Conservation (phyloP, 2,797 vertebrate genomes). For the Gambelia wislizenii region DNA sequence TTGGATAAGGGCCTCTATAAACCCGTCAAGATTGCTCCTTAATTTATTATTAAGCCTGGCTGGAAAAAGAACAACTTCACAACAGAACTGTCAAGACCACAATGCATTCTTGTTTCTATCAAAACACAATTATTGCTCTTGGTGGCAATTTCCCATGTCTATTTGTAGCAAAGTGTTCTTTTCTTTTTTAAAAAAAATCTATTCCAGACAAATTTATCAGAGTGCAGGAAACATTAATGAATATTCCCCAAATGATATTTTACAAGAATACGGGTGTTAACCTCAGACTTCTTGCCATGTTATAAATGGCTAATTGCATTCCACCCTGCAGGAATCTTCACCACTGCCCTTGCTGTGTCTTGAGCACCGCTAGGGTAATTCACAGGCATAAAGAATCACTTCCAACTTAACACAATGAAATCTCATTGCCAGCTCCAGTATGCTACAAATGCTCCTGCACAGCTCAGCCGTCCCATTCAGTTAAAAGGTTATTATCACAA, state of each 20-base stretch:
- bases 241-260: constrained; percentile 16
- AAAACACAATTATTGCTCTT: background rate
- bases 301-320: rapidly evolving
- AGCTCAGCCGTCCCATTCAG: no score
- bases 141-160: background rate
- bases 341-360: background rate
- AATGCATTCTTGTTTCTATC: background rate
- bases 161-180: background rate
- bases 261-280: background rate
- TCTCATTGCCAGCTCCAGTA: background rate
- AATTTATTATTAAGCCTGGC: background rate
- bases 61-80: background rate
- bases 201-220: background rate
- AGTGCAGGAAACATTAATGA: background rate
- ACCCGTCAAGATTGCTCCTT: background rate
- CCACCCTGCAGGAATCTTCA: background rate
- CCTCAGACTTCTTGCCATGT: background rate
- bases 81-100: background rate
- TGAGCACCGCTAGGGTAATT: background rate
- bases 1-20: background rate
- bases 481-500: no score
- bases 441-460: background rate
- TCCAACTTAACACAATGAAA: background rate
- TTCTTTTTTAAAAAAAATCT: constrained; percentile 5
- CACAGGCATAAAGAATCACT: background rate